A percentile compares a stretch with the other conserved stretches of the same genome.
These are phyloP conservation scores for Callospermophilus lateralis DNA, from an alignment of 2,113 vertebrate species.

Conservation along the genomic window DNA sequence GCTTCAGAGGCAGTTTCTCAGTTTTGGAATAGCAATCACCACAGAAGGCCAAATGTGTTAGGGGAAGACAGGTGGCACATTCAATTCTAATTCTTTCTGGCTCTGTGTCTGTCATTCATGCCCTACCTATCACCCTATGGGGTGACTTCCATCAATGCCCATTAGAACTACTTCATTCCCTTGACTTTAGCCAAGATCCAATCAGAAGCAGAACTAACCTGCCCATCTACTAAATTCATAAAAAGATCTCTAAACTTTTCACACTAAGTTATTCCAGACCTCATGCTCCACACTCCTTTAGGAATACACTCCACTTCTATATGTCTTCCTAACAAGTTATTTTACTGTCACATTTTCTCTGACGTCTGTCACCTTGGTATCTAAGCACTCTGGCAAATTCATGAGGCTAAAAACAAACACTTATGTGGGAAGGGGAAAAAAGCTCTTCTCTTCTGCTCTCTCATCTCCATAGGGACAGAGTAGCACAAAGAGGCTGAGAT, in stretches of 20 bases:
- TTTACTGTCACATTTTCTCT: conserved; percentile 75
- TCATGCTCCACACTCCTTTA: neutral
- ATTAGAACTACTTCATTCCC: conserved; percentile 43
- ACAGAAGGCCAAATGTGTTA: conserved; percentile 17
- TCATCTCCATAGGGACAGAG: conserved; percentile 79
- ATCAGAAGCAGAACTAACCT: neutral
- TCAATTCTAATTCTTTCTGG: conserved; percentile 55
- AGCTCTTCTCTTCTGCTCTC: conserved; percentile 50
- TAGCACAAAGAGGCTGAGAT: conserved; percentile 60
- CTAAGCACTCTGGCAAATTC: conserved; percentile 76
- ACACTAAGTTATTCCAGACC: conserved; percentile 6
- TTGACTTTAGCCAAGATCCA: neutral
- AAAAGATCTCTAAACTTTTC: neutral
- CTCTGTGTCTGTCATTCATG: neutral
- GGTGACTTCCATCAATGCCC: neutral
- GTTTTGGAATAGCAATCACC: conserved; percentile 27
- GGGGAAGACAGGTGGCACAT: conserved; percentile 34
- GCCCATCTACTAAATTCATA: conserved; percentile 20
- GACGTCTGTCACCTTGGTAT: conserved; percentile 79
- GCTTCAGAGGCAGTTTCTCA: conserved; percentile 28
- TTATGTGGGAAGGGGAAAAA: conserved; percentile 66
- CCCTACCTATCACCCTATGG: neutral
- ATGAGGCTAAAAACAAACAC: conserved; percentile 80
- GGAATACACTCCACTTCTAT: conserved; percentile 52
- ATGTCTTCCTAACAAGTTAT: conserved; percentile 72